Evolutionary conservation across 2,888 invertebrate genomes (phyloP).

Genomic region (Plebejus anna): DNA sequence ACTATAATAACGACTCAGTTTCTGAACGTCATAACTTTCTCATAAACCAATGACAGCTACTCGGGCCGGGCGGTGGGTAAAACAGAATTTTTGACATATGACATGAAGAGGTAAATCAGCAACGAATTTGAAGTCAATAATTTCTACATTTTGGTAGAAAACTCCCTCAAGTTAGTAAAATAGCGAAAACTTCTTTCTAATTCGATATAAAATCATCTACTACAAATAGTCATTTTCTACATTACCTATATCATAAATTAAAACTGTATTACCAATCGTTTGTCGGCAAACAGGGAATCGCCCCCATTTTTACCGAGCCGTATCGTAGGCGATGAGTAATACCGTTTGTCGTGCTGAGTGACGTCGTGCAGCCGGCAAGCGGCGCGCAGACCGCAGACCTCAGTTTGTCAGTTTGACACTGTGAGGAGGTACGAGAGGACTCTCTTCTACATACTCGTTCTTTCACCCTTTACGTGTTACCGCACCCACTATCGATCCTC

Average conservation of each 20-base stretch:
- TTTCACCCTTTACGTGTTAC: constrained; percentile 45
- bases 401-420: constrained; percentile 69
- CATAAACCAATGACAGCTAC: no score
- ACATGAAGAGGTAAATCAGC: constrained; percentile 35
- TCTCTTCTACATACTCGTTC: constrained; percentile 47
- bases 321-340: constrained; percentile 64
- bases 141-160: constrained; percentile 43
- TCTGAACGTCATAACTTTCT: no score
- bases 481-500: constrained; percentile 59
- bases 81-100: constrained; percentile 45
- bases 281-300: constrained; percentile 47
- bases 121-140: constrained; percentile 53
- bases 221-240: constrained; percentile 6
- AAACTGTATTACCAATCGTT: constrained; percentile 20
- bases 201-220: background rate
- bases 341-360: constrained; percentile 70
- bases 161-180: background rate
- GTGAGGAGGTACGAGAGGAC: constrained; percentile 65
- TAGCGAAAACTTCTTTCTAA: background rate
- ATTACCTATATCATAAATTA: constrained; percentile 1
- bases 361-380: constrained; percentile 61
- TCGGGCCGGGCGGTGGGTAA: constrained; percentile 50
- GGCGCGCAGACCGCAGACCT: constrained; percentile 45
- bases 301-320: constrained; percentile 47
- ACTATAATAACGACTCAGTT: no score